These are phyloP conservation scores for Echinops telfairi DNA, from an alignment of 2,113 vertebrate species.

Conservation along the genomic window DNA sequence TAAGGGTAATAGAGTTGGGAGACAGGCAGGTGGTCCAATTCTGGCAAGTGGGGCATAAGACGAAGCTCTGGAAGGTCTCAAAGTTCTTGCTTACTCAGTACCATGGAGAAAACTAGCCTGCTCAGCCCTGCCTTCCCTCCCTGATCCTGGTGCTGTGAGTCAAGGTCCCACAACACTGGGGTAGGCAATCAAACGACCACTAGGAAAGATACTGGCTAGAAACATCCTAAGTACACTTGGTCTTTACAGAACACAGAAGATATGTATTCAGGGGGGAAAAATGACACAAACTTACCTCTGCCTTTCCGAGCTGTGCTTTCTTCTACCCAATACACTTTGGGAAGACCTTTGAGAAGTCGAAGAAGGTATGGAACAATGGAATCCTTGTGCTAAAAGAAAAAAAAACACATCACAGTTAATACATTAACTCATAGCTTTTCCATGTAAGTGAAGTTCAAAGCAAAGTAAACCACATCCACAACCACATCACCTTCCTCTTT, in stretches of 20 bases:
- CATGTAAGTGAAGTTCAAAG: background rate
- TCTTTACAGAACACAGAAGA: background rate
- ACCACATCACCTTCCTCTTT: background rate
- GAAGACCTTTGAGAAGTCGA: constrained; percentile 94
- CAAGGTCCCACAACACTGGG: background rate
- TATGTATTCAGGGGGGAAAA: background rate
- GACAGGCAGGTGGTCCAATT: background rate
- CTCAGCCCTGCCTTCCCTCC: background rate
- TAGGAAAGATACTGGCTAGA: background rate
- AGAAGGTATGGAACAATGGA: constrained; percentile 94
- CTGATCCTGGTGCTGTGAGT: background rate
- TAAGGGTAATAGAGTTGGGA: background rate
- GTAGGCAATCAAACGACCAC: background rate
- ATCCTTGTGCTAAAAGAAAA: constrained; percentile 94
- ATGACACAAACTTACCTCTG: constrained; percentile 87
- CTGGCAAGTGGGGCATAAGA: background rate
- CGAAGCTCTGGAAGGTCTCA: background rate
- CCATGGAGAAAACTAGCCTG: background rate
- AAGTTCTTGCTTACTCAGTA: background rate
- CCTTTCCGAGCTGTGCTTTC: constrained; percentile 93
- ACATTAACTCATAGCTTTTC: background rate
- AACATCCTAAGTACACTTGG: background rate
- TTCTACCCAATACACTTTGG: constrained; percentile 97
- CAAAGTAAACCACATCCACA: constrained; percentile 3
- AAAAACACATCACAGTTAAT: constrained; percentile 68